phyloP scores from a whole-genome alignment of 2,797 vertebrate genomes.

The Propithecus perrieri region DNA sequence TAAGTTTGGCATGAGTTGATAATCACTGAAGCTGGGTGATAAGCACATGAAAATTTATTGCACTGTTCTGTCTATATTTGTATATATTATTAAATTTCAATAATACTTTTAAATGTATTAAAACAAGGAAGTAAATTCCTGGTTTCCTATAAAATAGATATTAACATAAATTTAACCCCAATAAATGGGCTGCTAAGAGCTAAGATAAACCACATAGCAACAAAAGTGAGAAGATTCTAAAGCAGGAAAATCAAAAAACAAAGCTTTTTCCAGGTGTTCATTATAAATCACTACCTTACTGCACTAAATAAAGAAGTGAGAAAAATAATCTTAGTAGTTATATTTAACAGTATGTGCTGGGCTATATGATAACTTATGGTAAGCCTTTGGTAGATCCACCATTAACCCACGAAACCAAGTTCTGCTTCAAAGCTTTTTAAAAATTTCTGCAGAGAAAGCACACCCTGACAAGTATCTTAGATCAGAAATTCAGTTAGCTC shows the following conservation, averaged over 20 bases:
- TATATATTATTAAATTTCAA: background rate
- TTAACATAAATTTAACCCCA: conserved; percentile 5
- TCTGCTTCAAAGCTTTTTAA: background rate
- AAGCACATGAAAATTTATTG: background rate
- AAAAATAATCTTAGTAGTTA: background rate
- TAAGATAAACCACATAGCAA: conserved; percentile 3
- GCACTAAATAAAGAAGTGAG: background rate
- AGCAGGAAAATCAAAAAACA: background rate
- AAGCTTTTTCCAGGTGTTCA: background rate
- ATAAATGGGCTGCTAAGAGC: background rate
- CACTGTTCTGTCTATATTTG: background rate
- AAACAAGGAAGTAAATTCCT: background rate
- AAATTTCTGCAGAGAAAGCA: background rate
- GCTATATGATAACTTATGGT: background rate
- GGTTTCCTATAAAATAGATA: background rate
- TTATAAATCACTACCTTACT: background rate
- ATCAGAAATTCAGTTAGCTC: background rate
- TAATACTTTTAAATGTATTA: background rate
- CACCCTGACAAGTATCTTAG: background rate
- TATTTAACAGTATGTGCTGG: background rate
- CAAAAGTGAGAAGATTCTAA: background rate
- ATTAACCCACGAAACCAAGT: background rate
- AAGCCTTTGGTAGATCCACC: background rate
- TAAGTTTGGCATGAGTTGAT: no score
- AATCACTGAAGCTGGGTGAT: background rate